phyloP scores from a whole-genome alignment of 2,888 invertebrate genomes.

The Xestia ashworthii region DNA sequence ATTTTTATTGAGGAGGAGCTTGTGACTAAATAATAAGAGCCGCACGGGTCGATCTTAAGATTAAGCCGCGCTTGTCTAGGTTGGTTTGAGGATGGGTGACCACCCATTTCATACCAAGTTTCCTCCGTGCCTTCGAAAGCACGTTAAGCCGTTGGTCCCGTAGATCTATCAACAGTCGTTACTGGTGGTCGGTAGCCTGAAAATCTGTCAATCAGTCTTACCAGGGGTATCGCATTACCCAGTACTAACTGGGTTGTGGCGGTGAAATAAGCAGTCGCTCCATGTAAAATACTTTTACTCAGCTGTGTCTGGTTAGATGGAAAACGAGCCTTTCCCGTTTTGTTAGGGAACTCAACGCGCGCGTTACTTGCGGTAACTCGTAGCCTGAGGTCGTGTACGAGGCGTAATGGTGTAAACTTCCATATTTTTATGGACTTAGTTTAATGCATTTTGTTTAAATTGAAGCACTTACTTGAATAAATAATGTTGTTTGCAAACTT shows the following conservation, averaged over 20 bases:
- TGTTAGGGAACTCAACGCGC: not conserved
- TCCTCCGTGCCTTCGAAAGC: not conserved
- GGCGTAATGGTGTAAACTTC: constrained; percentile 17
- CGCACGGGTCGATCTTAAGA: not conserved
- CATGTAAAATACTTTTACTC: not conserved
- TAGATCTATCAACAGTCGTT: not conserved
- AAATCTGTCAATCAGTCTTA: not conserved
- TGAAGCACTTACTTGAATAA: constrained; percentile 22
- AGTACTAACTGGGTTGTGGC: not conserved
- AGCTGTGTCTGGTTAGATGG: not conserved
- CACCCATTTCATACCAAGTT: not conserved
- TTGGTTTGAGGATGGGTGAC: not conserved
- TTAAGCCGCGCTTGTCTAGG: not conserved
- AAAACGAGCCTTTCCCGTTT: not conserved
- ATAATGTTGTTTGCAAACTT: constrained; percentile 9
- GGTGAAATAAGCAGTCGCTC: not conserved
- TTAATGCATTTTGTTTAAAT: constrained; percentile 31
- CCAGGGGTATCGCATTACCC: not conserved
- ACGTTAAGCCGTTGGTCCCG: not conserved
- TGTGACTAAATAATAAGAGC: not conserved
- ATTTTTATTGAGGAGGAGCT: not conserved
- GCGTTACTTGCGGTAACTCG: not conserved
- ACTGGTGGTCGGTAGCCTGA: not conserved
- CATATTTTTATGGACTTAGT: constrained; percentile 31
- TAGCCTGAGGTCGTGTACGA: not conserved